Evolutionary conservation across 2,888 invertebrate genomes (phyloP).

Genomic region (Itoplectis maculator): DNA sequence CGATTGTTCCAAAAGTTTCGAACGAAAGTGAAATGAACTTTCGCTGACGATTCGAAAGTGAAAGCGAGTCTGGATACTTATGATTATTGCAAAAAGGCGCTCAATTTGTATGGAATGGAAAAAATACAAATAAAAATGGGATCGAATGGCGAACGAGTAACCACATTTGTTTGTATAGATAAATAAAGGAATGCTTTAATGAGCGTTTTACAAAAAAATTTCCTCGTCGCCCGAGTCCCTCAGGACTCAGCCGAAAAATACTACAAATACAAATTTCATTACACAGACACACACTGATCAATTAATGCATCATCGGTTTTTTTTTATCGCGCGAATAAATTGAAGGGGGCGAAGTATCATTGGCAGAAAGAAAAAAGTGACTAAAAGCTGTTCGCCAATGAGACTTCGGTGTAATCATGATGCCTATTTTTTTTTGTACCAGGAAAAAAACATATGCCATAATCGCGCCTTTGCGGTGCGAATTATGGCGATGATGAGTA

Average conservation of each 20-base stretch:
- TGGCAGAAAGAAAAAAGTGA: slow-evolving; percentile 20
- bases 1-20: no score
- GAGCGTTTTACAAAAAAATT: slow-evolving; percentile 54
- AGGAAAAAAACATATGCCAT: background rate
- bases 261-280: slow-evolving; percentile 53
- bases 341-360: background rate
- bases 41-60: no score
- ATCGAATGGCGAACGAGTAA: background rate
- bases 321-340: slow-evolving; percentile 23
- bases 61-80: no score
- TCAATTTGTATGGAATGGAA: no score
- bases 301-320: slow-evolving; percentile 7
- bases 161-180: slow-evolving; percentile 43
- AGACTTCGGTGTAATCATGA: background rate
- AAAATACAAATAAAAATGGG: no score
- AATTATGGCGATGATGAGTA: background rate
- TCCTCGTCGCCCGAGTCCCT: slow-evolving; percentile 3
- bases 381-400: slow-evolving; percentile 15
- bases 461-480: background rate
- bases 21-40: no score
- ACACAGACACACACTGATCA: slow-evolving; percentile 44
- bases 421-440: background rate
- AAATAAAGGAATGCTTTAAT: slow-evolving; percentile 70
- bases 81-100: no score
- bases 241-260: slow-evolving; percentile 14